These are phyloP conservation scores for Chunga burmeisteri DNA, from an alignment of 2,113 vertebrate species.

Conservation along the genomic window DNA sequence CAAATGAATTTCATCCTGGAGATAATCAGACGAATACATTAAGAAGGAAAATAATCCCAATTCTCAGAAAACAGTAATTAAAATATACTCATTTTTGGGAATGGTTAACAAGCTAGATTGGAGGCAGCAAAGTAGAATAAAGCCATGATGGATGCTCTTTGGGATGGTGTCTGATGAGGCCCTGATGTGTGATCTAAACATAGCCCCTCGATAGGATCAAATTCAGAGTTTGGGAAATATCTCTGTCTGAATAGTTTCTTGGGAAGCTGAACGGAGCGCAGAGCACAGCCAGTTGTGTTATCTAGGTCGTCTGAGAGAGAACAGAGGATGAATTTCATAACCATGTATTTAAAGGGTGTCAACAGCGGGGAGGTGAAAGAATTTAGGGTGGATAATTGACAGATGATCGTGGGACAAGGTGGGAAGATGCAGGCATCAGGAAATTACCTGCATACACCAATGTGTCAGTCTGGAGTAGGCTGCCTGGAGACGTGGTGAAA, in stretches of 20 bases:
- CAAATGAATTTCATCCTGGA: conserved; percentile 63
- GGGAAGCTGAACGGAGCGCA: not conserved
- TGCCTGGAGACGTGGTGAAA: not conserved
- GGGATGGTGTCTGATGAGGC: not conserved
- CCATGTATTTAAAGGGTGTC: not conserved
- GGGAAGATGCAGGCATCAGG: not conserved
- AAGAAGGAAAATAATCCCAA: conserved; percentile 50
- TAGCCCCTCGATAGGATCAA: not conserved
- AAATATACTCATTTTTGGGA: conserved; percentile 41
- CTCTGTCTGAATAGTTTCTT: not conserved
- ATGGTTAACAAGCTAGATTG: conserved; percentile 16
- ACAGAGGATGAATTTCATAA: conserved; percentile 9
- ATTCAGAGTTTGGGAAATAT: not conserved
- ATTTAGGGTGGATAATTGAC: conserved; percentile 32
- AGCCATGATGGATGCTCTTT: not conserved
- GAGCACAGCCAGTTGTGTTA: not conserved
- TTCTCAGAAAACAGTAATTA: conserved; percentile 63
- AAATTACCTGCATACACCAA: accelerated
- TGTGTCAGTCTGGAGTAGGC: not conserved
- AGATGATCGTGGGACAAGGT: not conserved
- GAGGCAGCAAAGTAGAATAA: not conserved
- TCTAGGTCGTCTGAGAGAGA: not conserved
- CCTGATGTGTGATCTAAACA: conserved; percentile 2
- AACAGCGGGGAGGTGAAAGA: conserved; percentile 23
- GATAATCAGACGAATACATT: conserved; percentile 51